Evolutionary conservation across 2,888 invertebrate genomes (phyloP).

Genomic region (Oscheius sp.): DNA sequence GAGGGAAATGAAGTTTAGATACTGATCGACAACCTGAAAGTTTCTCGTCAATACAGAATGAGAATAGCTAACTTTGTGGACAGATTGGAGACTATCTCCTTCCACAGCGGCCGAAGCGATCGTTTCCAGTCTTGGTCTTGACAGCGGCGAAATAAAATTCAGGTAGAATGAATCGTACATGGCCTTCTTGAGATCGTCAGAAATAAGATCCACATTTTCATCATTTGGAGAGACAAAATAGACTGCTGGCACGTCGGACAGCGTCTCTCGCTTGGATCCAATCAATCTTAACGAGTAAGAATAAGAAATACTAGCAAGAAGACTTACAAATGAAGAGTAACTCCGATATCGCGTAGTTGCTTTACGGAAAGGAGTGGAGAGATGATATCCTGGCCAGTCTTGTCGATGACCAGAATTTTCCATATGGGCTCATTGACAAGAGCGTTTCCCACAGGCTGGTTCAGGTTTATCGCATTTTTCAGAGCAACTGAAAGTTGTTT

Average conservation of each 20-base stretch:
- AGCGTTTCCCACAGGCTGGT: slow-evolving; percentile 64
- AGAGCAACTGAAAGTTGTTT: slow-evolving; percentile 61
- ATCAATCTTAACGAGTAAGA: slow-evolving; percentile 6
- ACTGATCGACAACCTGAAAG: slow-evolving; percentile 90
- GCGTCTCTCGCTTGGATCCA: slow-evolving; percentile 78
- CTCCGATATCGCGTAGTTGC: slow-evolving; percentile 92
- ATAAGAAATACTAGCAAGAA: not conserved
- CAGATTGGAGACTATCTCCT: slow-evolving; percentile 84
- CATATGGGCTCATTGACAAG: slow-evolving; percentile 68
- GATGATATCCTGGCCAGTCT: slow-evolving; percentile 96
- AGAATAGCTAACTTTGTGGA: slow-evolving; percentile 80
- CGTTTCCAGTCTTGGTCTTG: slow-evolving; percentile 87
- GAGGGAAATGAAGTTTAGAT: slow-evolving; percentile 95
- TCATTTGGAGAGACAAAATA: slow-evolving; percentile 97
- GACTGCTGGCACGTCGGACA: slow-evolving; percentile 97
- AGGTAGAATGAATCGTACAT: slow-evolving; percentile 95
- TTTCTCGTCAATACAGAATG: not conserved
- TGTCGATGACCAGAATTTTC: slow-evolving; percentile 89
- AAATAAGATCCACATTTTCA: slow-evolving; percentile 92
- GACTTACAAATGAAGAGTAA: slow-evolving; percentile 92
- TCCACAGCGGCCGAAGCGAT: slow-evolving; percentile 91
- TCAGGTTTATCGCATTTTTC: slow-evolving; percentile 71
- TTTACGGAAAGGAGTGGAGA: slow-evolving; percentile 95
- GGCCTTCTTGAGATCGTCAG: slow-evolving; percentile 79
- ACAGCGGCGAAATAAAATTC: slow-evolving; percentile 89